Evolutionary conservation across 1,140 invertebrate genomes (phyloP).

Genomic region (Brachionus calyciflorus): DNA sequence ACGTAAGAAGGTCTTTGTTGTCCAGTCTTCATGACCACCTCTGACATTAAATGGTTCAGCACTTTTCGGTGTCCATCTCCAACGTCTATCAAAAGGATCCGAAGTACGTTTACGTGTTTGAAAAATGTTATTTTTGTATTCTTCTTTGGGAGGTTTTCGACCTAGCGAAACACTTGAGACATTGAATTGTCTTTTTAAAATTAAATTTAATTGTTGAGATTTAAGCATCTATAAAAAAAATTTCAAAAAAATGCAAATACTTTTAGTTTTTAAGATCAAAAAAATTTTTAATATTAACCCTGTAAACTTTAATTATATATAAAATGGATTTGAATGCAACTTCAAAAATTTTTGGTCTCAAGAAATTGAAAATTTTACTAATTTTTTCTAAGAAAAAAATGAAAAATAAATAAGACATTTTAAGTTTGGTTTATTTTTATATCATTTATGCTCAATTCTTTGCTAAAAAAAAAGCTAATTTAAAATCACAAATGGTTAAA

Average conservation of each 20-base stretch:
- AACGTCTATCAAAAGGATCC: conserved; percentile 39
- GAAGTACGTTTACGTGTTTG: conserved; percentile 30
- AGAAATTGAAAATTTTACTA: too few species aligned
- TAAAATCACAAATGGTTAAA: too few species aligned
- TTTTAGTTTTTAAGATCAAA: too few species aligned
- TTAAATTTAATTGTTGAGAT: neutral
- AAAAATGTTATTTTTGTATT: conserved; percentile 29
- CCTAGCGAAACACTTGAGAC: neutral
- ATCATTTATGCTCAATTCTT: too few species aligned
- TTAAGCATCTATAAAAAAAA: conserved; percentile 1
- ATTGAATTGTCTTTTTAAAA: neutral
- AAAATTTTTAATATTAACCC: too few species aligned
- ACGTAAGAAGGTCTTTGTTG: conserved; percentile 10
- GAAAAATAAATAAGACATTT: too few species aligned
- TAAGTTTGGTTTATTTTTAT: too few species aligned
- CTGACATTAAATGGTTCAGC: conserved; percentile 40
- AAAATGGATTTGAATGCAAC: too few species aligned
- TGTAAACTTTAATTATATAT: too few species aligned
- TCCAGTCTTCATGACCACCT: conserved; percentile 32
- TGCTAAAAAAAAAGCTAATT: too few species aligned
- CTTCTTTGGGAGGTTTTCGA: conserved; percentile 35
- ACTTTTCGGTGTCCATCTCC: conserved; percentile 43
- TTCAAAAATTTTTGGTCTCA: too few species aligned
- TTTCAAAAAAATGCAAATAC: neutral
- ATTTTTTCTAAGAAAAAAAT: too few species aligned